Evolutionary conservation across 2,797 vertebrate species (phyloP), one percentile per base, ranked within the genome.

Genomic region (Xiphorhynchus erythropygius): DNA sequence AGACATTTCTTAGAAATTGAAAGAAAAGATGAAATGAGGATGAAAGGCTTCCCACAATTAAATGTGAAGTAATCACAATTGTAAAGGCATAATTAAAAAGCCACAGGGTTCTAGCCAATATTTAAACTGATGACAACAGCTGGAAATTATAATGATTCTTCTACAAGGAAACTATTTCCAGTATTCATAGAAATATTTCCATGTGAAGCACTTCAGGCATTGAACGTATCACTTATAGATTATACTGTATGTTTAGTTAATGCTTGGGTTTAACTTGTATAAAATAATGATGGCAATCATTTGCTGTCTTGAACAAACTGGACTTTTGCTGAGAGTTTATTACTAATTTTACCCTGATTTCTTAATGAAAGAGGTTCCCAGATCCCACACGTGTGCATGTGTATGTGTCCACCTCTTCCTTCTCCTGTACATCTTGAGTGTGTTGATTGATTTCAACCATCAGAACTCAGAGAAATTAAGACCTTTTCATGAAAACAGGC

Each of bases 1-100:
- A 90, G 67, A 44, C 9, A 49, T 90, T 91, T 93, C 93, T 78
- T 91, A 88, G 89, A 91, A 95, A 80, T n/a, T 7, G 44, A 39
- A 92, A 78, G 52, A 79, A 79, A 84, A 70, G 18, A 82, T 70
- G n/a, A 95, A 75, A 83, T 27, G 55, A 93, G 32, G 25, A 79
- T 90, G 37, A 56, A 89, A 89, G 47, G 35, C 32, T 49, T 74
- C 64, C 80, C 23, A 27, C 37, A 56, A 80, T 57, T 86, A 84
- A 64, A 75, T 32, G 32, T 65, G 55, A 60, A 56, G 56, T 46
- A 91, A 86, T 84, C 55, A 67, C 33, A 74, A 53, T 28, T 82
- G 56, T 35, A 84, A 89, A 92, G 49, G 19, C 30, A 18, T 52
- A 84, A 89, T 76, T 84, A 60, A 91, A 93, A 94, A 87, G 21